A percentile compares a stretch with the other conserved stretches of the same genome.
phyloP scores from a whole-genome alignment of 64 coral and sea anemone species.

The Montipora cactus region DNA sequence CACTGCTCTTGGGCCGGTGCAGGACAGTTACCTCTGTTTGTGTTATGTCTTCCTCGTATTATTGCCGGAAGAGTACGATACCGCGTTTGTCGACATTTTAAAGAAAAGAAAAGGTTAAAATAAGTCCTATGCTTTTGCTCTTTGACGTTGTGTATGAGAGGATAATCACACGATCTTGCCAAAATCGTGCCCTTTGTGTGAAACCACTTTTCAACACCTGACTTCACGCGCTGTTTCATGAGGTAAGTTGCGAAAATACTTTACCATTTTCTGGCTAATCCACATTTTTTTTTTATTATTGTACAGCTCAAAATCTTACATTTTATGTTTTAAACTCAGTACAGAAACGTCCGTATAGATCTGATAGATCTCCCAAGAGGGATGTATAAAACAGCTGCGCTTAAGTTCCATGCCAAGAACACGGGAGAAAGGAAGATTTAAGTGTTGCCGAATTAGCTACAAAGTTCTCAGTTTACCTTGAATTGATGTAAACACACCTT shows the following conservation, averaged over 20 bases:
- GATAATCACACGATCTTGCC: background rate
- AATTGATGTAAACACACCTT: background rate
- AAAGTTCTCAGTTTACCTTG: background rate
- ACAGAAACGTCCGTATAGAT: background rate
- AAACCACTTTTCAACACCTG: conserved; percentile 7
- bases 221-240: background rate
- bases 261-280: background rate
- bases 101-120: background rate
- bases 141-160: background rate
- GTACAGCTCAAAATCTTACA: background rate
- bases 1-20: background rate
- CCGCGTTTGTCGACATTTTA: background rate
- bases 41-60: conserved; percentile 30
- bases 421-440: background rate
- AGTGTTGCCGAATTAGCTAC: background rate
- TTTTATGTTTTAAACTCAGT: background rate
- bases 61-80: background rate
- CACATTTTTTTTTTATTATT: background rate
- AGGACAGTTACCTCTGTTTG: conserved; percentile 8
- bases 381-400: background rate
- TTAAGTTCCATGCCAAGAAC: background rate
- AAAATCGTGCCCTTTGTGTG: background rate
- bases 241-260: background rate
- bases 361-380: background rate
- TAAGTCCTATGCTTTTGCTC: background rate